Conservation (phyloP, 2,113 vertebrate genomes). For the Corythaeola cristata region DNA sequence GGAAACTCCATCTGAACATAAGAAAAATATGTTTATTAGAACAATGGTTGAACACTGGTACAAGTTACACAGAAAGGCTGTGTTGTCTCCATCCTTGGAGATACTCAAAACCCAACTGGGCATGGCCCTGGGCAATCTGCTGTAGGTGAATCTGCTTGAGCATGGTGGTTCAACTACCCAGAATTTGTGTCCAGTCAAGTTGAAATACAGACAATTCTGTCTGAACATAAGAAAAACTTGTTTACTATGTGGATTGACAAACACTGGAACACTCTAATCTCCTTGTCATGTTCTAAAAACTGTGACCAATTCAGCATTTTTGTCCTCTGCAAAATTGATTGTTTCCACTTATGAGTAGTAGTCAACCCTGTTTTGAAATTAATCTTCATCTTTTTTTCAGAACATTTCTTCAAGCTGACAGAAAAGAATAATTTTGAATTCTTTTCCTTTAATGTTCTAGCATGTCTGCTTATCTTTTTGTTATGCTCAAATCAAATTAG, state of each 20-base stretch:
- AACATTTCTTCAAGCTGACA: neutral
- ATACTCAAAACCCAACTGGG: neutral
- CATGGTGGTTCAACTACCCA: accelerated
- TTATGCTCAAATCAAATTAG: neutral
- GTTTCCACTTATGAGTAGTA: neutral
- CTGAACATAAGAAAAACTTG: neutral
- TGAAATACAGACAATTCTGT: neutral
- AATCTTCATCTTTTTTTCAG: neutral
- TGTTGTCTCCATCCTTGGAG: neutral
- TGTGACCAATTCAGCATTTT: neutral
- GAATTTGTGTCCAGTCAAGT: neutral
- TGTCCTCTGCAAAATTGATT: neutral
- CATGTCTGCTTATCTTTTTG: neutral
- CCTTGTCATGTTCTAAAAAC: neutral
- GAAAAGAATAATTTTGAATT: neutral
- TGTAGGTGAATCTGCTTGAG: neutral
- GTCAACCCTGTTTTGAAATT: neutral
- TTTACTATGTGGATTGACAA: neutral
- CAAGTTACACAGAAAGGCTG: neutral
- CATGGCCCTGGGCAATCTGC: neutral
- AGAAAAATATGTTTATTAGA: neutral
- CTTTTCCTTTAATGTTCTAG: neutral
- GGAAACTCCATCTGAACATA: neutral
- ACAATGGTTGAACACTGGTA: neutral
- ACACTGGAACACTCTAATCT: neutral